Base-by-base conservation (phyloP, 2,888 invertebrate genomes). In the Lithosia quadra region DNA sequence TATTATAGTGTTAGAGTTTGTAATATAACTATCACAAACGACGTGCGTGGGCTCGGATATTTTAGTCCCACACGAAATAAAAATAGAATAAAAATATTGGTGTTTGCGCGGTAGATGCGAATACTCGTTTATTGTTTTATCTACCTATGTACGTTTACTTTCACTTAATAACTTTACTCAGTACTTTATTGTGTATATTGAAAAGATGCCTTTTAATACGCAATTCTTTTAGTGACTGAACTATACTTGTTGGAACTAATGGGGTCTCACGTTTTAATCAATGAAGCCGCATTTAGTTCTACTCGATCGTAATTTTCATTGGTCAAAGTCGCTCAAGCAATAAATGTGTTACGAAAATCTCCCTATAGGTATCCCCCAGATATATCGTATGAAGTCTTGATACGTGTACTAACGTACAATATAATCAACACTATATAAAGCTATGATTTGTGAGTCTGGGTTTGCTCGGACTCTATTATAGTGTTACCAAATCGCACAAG, bases 81-180 rank as follows among this genome's bases (percentile, higher is more conserved):
- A 68, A 68, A 68, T 68, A 68, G 68, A 68, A 53, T 43, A 24
- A 63, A 63, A 59, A 68, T 63, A 68, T 68, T 68, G 58, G 57
- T 63, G 68, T 63, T 67, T 63, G 67, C 57, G 39, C 67, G 55
- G 60, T 60, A 67, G 1, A 63, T 63, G 43, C 53, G 60, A 65
- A 65, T 59, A 59, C 13, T 43, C 65, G 33, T 65, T 43, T 28
- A 21, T 59, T 49, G 58, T 59, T 28, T 65, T 58, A 53, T 55
- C 22, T 28, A 15, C 13, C 39, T 39, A 59, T 49, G 43, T 33
- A 59, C 13, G 33, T 59, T 65, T 65, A 58, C 65, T 65, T 65
- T 59, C 49, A 49, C 18, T 49, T 18, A 43, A 43, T 43, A 43
- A 18, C 43, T 43, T 18, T 43, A 0, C 43, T 43, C 18, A 7